Percentiles rank a stretch among this genome's conserved stretches.
phyloP scores from a whole-genome alignment of 2,113 vertebrate species.

The rat (Rattus norvegicus) region DNA sequence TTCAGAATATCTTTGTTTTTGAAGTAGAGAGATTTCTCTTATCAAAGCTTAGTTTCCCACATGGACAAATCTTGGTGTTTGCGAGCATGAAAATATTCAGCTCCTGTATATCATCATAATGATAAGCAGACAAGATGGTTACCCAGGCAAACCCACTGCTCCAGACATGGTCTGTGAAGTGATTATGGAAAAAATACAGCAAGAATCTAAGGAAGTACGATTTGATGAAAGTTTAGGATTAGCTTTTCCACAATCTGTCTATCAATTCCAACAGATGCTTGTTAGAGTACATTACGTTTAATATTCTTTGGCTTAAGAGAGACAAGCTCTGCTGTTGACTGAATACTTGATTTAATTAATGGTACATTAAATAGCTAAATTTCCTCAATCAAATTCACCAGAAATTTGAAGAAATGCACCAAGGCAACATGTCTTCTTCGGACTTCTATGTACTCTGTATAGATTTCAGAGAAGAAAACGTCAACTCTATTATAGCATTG shows the following conservation, averaged over 20 bases:
- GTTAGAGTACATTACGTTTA: background rate
- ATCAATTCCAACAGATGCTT: background rate
- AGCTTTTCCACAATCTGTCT: slow-evolving; percentile 1
- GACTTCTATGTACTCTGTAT: background rate
- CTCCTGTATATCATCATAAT: background rate
- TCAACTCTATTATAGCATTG: background rate
- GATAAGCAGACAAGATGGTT: background rate
- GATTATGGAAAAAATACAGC: background rate
- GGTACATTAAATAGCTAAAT: background rate
- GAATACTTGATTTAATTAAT: background rate
- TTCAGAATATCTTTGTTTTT: slow-evolving; percentile 7
- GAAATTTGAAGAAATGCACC: background rate
- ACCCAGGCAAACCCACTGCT: background rate
- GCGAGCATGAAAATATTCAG: background rate
- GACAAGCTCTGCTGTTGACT: background rate
- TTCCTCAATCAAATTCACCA: background rate
- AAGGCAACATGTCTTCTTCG: background rate
- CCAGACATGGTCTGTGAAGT: background rate
- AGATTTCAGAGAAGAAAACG: slow-evolving; percentile 14
- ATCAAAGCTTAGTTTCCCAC: background rate
- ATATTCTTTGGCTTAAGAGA: background rate
- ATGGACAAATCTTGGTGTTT: background rate
- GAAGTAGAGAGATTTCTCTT: background rate
- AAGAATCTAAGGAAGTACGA: background rate
- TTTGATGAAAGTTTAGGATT: background rate